Base-by-base conservation (phyloP, 2,113 vertebrate genomes). In the Trachemys scripta region DNA sequence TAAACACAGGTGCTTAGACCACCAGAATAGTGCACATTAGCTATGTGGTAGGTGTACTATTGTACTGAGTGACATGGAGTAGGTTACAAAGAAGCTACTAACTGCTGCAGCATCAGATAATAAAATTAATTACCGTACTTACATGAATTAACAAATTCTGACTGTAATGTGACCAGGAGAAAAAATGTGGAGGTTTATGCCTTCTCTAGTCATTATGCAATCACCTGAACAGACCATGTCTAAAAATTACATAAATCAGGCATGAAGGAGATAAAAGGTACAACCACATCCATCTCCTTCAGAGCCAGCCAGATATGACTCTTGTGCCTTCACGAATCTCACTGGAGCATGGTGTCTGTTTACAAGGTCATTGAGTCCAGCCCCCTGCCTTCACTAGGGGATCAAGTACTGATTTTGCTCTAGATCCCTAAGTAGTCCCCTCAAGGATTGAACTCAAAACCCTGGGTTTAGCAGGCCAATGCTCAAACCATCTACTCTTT, bases 61-160 rank as follows among this genome's bases (percentile, higher is more conserved):
- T 45, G 27, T 83, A 92, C 31, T 85, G 47, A 96, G 84, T 75
- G 25, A 2, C 79, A 19, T 69, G 89, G 1, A 90, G 89, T 84
- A 96, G 91, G 84, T 5, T 5, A 53, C 14, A 96, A 81, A 95
- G 96, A 13, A 86, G 82, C 35, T 69, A 92, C 88, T 95, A 49
- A 92, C 35, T 90, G 35, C 54, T 90, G 6, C 76, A 91, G 35
- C 25, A 17, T 56, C 45, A 85, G 59, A 81, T 79, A 2, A 85
- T 62, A 29, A 79, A 47, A 94, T 87, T 31, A 92, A 95, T 45
- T 59, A 84, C 4, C 2, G 4, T 50, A 50, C n/a, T 42, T 42
- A 93, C 87, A 54, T 81, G 96, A 96, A 93, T 94, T 81, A 95
- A 87, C 88, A 47, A 80, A 95, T 84, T 62, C 27, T 49, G 35